phyloP scores from a whole-genome alignment of 2,797 vertebrate genomes.

The Bradypus variegatus region DNA sequence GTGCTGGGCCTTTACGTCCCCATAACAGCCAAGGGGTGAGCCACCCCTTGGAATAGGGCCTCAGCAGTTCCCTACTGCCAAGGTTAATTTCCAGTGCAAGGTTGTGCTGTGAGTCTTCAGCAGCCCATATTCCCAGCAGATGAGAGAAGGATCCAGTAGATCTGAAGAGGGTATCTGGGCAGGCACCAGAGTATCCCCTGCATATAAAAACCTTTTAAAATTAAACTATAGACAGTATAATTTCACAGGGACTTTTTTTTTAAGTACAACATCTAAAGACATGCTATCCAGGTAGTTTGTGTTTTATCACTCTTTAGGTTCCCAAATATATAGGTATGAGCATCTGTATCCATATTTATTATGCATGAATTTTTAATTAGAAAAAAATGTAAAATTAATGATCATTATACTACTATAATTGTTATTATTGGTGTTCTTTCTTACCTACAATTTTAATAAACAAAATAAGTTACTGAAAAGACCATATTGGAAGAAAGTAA shows the following conservation, averaged over 20 bases:
- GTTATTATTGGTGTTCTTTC: neutral
- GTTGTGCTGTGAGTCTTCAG: neutral
- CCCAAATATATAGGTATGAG: neutral
- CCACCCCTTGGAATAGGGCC: neutral
- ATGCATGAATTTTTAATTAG: neutral
- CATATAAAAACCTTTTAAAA: neutral
- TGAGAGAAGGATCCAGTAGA: too few relatives aligned
- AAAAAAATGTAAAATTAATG: neutral
- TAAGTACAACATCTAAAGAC: neutral
- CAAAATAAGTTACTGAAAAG: neutral
- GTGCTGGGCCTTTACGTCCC: neutral
- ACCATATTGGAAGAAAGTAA: neutral
- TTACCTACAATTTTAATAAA: constrained; percentile 2
- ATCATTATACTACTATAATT: neutral
- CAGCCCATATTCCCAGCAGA: neutral
- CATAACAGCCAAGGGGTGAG: neutral
- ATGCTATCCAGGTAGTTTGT: neutral
- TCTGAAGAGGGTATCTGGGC: neutral
- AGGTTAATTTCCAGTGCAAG: neutral
- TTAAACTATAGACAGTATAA: neutral
- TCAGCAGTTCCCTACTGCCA: too few relatives aligned
- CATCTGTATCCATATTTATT: neutral
- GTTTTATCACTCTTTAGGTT: neutral
- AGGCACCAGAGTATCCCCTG: neutral
- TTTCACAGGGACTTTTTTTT: neutral